These are phyloP conservation scores for Alexandromys oeconomus DNA, from an alignment of 2,797 vertebrate species.

Conservation along the genomic window DNA sequence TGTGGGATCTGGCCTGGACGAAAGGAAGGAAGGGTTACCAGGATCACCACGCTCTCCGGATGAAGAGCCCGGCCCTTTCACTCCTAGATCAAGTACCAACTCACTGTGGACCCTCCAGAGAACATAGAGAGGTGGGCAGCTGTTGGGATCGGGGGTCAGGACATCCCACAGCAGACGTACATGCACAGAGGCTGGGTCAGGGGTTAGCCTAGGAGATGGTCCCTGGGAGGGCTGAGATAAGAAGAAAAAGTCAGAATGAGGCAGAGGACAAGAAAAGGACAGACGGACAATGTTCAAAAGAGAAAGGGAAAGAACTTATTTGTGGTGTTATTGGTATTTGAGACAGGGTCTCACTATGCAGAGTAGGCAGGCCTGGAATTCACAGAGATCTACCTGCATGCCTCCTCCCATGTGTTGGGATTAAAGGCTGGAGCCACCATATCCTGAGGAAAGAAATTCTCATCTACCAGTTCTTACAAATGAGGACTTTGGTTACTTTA, in stretches of 20 bases:
- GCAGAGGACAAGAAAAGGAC: neutral
- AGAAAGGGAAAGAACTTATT: neutral
- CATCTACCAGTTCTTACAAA: neutral
- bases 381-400: neutral
- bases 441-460: neutral
- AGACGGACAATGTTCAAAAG: neutral
- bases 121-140: conserved; percentile 94
- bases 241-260: neutral
- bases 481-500: neutral
- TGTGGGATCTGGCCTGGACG: conserved; percentile 88
- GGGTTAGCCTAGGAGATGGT: conserved; percentile 68
- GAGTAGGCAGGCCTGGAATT: neutral
- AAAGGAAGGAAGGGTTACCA: neutral
- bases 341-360: neutral
- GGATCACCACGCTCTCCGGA: neutral
- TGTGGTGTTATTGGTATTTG: neutral
- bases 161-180: conserved; percentile 95
- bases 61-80: conserved; percentile 24
- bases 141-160: conserved; percentile 91
- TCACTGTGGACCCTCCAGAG: conserved; percentile 97
- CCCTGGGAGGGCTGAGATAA: neutral
- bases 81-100: conserved; percentile 59
- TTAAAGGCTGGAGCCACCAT: neutral
- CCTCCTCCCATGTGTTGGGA: neutral
- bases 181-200: conserved; percentile 87